Conservation (phyloP, 2,888 invertebrate genomes). For the Drosophila lutescens region DNA sequence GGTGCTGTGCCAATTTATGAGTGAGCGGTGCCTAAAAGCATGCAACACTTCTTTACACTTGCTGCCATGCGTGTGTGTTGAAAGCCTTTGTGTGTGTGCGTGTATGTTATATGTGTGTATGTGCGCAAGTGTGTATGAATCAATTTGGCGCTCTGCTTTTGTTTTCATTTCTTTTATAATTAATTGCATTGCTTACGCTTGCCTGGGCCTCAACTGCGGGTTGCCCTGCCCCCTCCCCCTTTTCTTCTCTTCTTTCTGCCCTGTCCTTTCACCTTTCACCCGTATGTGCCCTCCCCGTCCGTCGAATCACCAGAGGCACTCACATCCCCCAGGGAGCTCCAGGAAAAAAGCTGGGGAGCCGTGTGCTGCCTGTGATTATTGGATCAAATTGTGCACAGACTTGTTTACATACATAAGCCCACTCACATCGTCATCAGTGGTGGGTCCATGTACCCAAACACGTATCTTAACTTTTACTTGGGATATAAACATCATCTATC, state of each 20-base stretch:
- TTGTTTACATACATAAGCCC: constrained; percentile 22
- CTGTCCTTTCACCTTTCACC: background rate
- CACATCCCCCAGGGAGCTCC: background rate
- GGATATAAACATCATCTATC: background rate
- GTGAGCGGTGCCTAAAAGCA: constrained; percentile 65
- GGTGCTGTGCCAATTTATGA: constrained; percentile 62
- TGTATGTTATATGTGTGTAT: constrained; percentile 1
- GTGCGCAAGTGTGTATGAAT: constrained; percentile 52
- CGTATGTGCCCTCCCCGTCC: background rate
- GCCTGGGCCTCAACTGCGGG: constrained; percentile 59
- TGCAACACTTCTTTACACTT: constrained; percentile 65
- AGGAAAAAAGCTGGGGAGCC: background rate
- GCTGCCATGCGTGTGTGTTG: constrained; percentile 18
- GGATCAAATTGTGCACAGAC: constrained; percentile 62
- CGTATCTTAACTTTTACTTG: background rate
- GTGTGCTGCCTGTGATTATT: constrained; percentile 55
- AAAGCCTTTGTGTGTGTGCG: background rate
- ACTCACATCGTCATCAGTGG: constrained; percentile 6
- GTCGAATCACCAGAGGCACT: background rate
- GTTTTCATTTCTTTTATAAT: constrained; percentile 75
- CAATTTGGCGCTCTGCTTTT: constrained; percentile 71
- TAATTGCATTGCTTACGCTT: constrained; percentile 76
- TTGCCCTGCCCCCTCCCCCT: background rate
- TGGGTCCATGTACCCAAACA: background rate
- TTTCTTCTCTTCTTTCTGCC: background rate